Base-by-base conservation (phyloP, 2,888 invertebrate genomes). In the Prosapia bicincta region DNA sequence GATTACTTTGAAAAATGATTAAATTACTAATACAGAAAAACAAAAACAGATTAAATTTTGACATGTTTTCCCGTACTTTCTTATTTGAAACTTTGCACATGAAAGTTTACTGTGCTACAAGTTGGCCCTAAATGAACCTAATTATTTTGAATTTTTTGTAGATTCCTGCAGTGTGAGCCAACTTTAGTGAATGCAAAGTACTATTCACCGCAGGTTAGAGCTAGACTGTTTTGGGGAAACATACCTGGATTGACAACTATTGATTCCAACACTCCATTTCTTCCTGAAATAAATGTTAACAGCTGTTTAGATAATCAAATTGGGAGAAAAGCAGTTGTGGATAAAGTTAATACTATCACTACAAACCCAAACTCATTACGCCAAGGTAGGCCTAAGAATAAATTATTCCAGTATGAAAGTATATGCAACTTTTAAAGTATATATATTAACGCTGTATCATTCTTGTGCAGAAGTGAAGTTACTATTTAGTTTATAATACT, bases 221-320 rank as follows among this genome's bases (percentile, higher is more conserved):
- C 73, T 25, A 74, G 73, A n/a, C 26, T 26, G 9, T 74, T 74
- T 74, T 74, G 73, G 73, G 73, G 73, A 15, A 74, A 74, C 9
- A 74, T 74, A 20, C 69, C 73, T 13, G 38, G 54, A 43, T 69
- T 74, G 54, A 10, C 32, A 26, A 15, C 38, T 23, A 25, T 74
- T 13, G 15, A 30, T 25, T 66, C 38, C 15, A 38, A 32, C 28
- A 38, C 24, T 32, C 30, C 32, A 32, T 28, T 66, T 15, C 32
- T 9, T 1, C 26, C 67, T 23, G 67, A 26, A 9, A 32, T 10
- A 23, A 38, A 38, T 15, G n/a, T 54, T 6, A 54, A 2, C 54
- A 54, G 54, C 20, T 54, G 7, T 54, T 54, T 54, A 54, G n/a
- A 10, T 67, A 2, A 67, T n/a, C 24, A 24, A 15, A 15, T 25